Base-by-base conservation (phyloP, 2,888 invertebrate genomes). In the Ennomos fuscantarius region DNA sequence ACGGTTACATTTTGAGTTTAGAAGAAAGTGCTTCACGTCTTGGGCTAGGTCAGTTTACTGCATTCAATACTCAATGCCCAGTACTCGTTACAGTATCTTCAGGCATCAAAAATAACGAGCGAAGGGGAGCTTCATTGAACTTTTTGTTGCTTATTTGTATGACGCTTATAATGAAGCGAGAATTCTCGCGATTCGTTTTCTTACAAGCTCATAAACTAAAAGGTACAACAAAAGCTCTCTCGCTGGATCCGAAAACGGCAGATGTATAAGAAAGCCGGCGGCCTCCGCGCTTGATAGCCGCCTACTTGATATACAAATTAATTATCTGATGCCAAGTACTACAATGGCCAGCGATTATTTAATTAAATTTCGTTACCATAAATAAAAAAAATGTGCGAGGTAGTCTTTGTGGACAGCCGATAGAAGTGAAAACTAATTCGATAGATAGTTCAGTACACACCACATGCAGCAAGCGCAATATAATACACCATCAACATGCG, bases 1-100 rank as follows among this genome's bases (percentile, higher is more conserved):
- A 90, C 89, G 87, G 89, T 89, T 84, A 89, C 87, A 88, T 87
- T 91, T 90, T 88, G 88, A 89, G 82, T 89, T 89, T 89, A 89
- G 87, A 91, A 88, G 90, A 91, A 89, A 92, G 91, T 89, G 83
- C 73, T 84, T 75, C 76, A 74, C 70, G 71, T 59, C 72, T 84
- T 91, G 82, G 75, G 79, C 79, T 89, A 90, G 91, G 91, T 91
- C 90, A 91, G 91, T 83, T 72, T 75, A 64, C 66, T 72, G 76
- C 74, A 64, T 60, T 55, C 41, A 63, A 54, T 55, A 42, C 11
- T 24, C n/a, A 47, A 13, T 54, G 32, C 35, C 8, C 36, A 24
- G 39, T 42, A 53, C 32, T 24, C 13, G 33, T 45, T 37, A 44
- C 46, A 37, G 31, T 39, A n/a, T 43, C 47, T 51, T 57, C 56